Base-by-base conservation (phyloP, 2,888 invertebrate species). In the Liposcelis brunnea region DNA sequence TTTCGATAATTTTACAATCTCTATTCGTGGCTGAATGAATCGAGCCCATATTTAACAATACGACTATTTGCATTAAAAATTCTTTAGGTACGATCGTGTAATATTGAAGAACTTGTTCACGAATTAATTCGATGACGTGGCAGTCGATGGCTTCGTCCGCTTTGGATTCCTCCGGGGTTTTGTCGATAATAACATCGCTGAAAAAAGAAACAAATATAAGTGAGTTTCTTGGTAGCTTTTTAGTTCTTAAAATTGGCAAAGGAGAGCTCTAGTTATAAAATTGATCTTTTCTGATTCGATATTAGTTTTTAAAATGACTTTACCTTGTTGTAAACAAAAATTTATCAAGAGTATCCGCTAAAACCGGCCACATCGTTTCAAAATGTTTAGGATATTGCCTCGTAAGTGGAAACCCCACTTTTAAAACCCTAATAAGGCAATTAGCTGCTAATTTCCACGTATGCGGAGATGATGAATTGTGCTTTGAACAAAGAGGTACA, bases 361-460 rank as follows among this genome's bases (percentile, higher is more conserved):
- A 67, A 54, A 81, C 81, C 45, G 78, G 74, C 97, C 97, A 97
- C 68, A 86, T 80, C 43, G 70, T 71, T 45, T 71, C 65, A 60
- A 84, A 84, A 35, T 74, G 72, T 50, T 78, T 76, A 32, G 85
- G 78, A 55, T 75, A 69, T 49, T 77, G 77, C 53, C 90, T 72
- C 18, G 93, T 93, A 16, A 94, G 70, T 5, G 91, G 91, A 34
- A 97, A 66, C 0, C 90, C 91, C 1, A 82, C 78, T 51, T 80
- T 79, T 49, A 95, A 65, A 16, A 90, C 77, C 54, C 78, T 70
- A 46, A 84, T 70, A 44, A 90, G 66, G 57, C 82, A 77, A 45
- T 75, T 75, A 31, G 85, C 80, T 11, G 82, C 80, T 52, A 85
- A 61, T 62, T 83, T 82, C 89, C 89, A 89, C 11, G 49, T 48